Evolutionary conservation across 1,140 invertebrate genomes (phyloP), one percentile per base, ranked within the genome.

Genomic region (Homalodisca vitripennis): DNA sequence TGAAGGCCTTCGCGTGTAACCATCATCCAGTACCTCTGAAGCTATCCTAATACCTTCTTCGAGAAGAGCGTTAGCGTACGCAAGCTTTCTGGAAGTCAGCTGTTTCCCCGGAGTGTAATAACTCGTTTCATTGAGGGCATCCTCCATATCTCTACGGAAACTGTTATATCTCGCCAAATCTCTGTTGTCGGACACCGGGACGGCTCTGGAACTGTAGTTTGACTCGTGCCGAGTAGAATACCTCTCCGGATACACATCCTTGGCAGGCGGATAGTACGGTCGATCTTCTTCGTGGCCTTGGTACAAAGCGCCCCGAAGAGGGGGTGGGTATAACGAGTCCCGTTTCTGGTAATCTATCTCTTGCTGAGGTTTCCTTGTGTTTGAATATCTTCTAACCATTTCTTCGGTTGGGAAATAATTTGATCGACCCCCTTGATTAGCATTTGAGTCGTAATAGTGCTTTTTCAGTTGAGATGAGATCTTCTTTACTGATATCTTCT

Each of bases 61-160:
- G 3, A 60, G 24, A 60, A 60, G 55, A 27, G 55, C 14, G 27
- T 60, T 60, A 3, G 55, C 55, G 26, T 60, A 60, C 2, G 55
- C 55, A 12, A 60, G 55, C 27, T 60, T 60, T 3, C 6, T 26
- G 6, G 55, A 3, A 2, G 26, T 29, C 2, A 27, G 22, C n/a
- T 60, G 55, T 53, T 53, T 53, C 3, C 14, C 14, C 3, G 55
- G 55, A 26, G 13, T 14, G 55, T 60, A 60, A 6, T 17, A 10
- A 27, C 24, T 41, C 6, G 34, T 41, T 41, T 41, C 26, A 47
- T 73, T 65, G n/a, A 73, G 70, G 14, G 73, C 69, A 65, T 73
- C 71, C 63, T 70, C 69, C 2, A 74, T 63, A 60, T 74, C 73
- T 14, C 73, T 32, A 1, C 69, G 41, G 46, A 74, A 74, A 48